A percentile compares a stretch with the other conserved stretches of the same genome.
These are phyloP conservation scores for Protobothrops mucrosquamatus DNA, from an alignment of 2,113 vertebrate genomes.

Conservation along the genomic window DNA sequence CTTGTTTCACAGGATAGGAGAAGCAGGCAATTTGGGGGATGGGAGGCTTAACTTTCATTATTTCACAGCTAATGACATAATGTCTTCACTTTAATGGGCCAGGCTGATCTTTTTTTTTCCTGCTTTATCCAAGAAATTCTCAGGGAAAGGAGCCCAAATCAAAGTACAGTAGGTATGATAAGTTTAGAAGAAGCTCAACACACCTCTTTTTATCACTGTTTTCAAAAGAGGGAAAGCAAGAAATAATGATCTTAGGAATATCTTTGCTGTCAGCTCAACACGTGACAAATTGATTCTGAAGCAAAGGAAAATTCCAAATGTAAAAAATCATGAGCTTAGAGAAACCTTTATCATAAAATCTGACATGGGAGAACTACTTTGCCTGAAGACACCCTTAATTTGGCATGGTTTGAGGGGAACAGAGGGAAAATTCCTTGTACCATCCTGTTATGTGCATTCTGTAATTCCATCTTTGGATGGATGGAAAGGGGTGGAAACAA, in stretches of 20 bases:
- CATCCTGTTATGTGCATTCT: neutral
- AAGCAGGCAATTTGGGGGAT: neutral
- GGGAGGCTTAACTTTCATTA: neutral
- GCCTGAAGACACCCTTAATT: neutral
- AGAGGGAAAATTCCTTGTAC: neutral
- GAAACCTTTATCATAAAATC: neutral
- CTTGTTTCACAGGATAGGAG: neutral
- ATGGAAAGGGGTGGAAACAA: neutral
- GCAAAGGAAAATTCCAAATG: neutral
- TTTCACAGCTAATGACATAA: neutral
- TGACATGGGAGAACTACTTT: neutral
- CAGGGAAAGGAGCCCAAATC: neutral
- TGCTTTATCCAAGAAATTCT: neutral
- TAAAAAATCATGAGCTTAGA: too few relatives aligned
- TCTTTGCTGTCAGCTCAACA: neutral
- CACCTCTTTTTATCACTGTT: neutral
- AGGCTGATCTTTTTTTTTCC: neutral
- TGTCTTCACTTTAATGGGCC: neutral
- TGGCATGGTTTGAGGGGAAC: neutral
- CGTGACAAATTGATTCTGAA: neutral
- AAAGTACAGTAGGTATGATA: neutral
- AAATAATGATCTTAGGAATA: neutral
- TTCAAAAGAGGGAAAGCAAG: neutral
- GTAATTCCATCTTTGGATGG: neutral
- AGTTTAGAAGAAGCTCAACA: neutral